A percentile compares a stretch with the other conserved stretches of the same genome.
Evolutionary conservation across 1,140 invertebrate species (phyloP).

Genomic region (Bemisia tabaci): DNA sequence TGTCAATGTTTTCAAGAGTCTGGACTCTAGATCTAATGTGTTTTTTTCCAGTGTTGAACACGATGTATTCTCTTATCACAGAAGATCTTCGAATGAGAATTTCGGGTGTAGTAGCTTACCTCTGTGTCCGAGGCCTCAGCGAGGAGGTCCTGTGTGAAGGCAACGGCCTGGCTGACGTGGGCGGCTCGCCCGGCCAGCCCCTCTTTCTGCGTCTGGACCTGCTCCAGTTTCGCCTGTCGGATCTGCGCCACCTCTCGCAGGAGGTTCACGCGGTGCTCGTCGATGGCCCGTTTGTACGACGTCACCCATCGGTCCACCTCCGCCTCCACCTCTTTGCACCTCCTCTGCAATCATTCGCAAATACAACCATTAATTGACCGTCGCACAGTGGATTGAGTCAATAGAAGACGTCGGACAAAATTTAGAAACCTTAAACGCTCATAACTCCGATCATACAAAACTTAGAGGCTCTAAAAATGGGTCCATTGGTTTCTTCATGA

Average conservation of each 20-base stretch:
- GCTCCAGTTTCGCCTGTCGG: slow-evolving; percentile 15
- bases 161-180: slow-evolving; percentile 33
- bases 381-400: too few relatives aligned
- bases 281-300: slow-evolving; percentile 42
- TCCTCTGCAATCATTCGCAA: slow-evolving; percentile 18
- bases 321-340: slow-evolving; percentile 37
- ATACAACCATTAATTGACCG: neutral
- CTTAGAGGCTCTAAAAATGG: too few relatives aligned
- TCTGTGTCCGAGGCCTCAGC: slow-evolving; percentile 42
- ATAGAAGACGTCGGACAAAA: too few relatives aligned
- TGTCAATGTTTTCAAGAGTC: too few relatives aligned
- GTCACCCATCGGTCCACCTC: slow-evolving; percentile 45
- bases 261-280: slow-evolving; percentile 41
- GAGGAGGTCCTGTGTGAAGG: slow-evolving; percentile 44
- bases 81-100: too few relatives aligned
- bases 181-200: slow-evolving; percentile 18
- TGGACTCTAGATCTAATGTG: too few relatives aligned
- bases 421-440: too few relatives aligned
- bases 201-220: slow-evolving; percentile 17
- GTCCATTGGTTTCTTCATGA: too few relatives aligned
- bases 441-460: too few relatives aligned
- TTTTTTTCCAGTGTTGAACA: too few relatives aligned
- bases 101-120: too few relatives aligned
- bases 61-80: too few relatives aligned
- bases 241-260: slow-evolving; percentile 31